These are phyloP conservation scores for Loripinus fragilis DNA, from an alignment of 2,888 invertebrate genomes.

Conservation along the genomic window DNA sequence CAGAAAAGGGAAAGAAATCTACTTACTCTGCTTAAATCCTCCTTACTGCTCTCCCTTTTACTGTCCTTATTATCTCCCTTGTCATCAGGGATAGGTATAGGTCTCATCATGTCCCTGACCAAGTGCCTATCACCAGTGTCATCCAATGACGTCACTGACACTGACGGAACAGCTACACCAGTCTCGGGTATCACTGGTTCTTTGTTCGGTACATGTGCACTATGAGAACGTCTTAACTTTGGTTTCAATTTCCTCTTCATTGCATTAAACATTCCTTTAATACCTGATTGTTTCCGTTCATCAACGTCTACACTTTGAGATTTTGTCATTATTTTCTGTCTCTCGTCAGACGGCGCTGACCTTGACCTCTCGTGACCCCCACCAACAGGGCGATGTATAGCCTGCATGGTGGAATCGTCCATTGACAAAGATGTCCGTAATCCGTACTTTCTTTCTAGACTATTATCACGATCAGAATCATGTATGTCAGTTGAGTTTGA, in stretches of 20 bases:
- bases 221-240: slow-evolving; percentile 61
- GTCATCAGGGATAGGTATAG: slow-evolving; percentile 50
- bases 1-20: too few relatives aligned
- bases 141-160: neutral
- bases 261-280: slow-evolving; percentile 72
- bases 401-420: slow-evolving; percentile 49
- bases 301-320: slow-evolving; percentile 70
- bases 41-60: neutral
- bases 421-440: slow-evolving; percentile 54
- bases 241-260: slow-evolving; percentile 74
- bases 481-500: slow-evolving; percentile 49
- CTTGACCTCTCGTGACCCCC: slow-evolving; percentile 17
- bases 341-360: slow-evolving; percentile 59
- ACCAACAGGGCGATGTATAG: slow-evolving; percentile 5
- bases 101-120: slow-evolving; percentile 48
- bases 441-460: slow-evolving; percentile 36
- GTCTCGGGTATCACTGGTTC: neutral
- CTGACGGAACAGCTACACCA: slow-evolving; percentile 12
- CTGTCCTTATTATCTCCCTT: slow-evolving; percentile 3
- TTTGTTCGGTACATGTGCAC: slow-evolving; percentile 48
- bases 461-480: slow-evolving; percentile 33
- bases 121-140: slow-evolving; percentile 22
- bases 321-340: slow-evolving; percentile 62
- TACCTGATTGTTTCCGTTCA: slow-evolving; percentile 65
- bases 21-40: neutral